Conservation (phyloP, 2,113 vertebrate genomes). For the Oreochromis tanganicae region DNA sequence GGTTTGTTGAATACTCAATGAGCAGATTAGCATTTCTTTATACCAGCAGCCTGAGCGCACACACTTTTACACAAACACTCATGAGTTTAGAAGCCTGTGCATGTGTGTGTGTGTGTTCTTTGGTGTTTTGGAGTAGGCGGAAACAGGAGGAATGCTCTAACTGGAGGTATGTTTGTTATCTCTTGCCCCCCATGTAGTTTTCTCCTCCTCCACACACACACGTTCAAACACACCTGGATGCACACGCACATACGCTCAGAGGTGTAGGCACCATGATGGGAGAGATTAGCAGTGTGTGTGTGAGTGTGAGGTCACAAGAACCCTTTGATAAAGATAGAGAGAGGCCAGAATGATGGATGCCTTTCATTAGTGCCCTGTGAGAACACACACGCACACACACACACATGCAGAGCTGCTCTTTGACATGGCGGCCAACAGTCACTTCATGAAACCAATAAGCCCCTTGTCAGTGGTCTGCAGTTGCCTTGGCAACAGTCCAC, state of each 20-base stretch:
- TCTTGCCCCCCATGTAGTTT: conserved; percentile 32
- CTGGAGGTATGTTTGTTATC: conserved; percentile 41
- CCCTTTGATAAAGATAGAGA: conserved; percentile 47
- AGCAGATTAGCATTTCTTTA: conserved; percentile 68
- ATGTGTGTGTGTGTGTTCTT: conserved; percentile 26
- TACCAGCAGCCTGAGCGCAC: conserved; percentile 19
- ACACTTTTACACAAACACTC: background rate
- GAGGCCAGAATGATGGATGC: conserved; percentile 64
- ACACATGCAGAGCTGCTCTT: conserved; percentile 34
- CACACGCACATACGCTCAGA: conserved; percentile 2
- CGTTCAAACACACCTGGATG: background rate
- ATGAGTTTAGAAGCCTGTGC: background rate
- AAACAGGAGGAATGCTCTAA: conserved; percentile 58
- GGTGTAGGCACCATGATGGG: conserved; percentile 23
- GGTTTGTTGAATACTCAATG: conserved; percentile 70
- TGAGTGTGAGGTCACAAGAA: conserved; percentile 40
- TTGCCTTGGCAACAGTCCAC: conserved; percentile 92
- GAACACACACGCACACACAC: conserved; percentile 14
- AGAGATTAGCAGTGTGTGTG: conserved; percentile 37
- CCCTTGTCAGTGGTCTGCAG: conserved; percentile 81
- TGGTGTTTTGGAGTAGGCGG: conserved; percentile 20
- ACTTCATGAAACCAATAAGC: conserved; percentile 89
- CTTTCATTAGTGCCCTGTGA: conserved; percentile 61
- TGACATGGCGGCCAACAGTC: conserved; percentile 67
- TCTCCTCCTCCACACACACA: conserved; percentile 22